Base-by-base conservation (phyloP, 2,888 invertebrate genomes). In the Coleophora deauratella region DNA sequence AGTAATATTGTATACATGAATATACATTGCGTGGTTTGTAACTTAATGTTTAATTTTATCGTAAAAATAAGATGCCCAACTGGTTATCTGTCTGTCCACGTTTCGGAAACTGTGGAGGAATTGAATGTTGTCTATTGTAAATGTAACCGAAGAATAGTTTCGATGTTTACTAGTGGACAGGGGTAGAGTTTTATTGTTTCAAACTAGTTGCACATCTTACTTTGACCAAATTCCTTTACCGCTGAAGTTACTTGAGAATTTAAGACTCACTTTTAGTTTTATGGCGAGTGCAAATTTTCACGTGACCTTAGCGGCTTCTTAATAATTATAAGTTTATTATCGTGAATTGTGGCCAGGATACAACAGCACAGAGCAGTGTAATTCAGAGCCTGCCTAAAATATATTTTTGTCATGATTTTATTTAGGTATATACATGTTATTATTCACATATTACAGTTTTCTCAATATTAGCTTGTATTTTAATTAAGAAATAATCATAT, bases 401-500 rank as follows among this genome's bases (percentile, higher is more conserved):
- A 85, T 86, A 84, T 86, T 86, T 86, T 86, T 86, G 86, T 86
- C 86, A 78, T 81, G 76, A 77, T 85, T 86, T 86, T 86, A 85
- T 86, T 86, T 85, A 85, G 82, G 81, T 84, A 84, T 81, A 81
- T 84, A 84, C 82, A 81, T 84, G 82, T 84, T 85, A 82, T 81
- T 82, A 82, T 86, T 84, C 82, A 84, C 81, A 81, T 85, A 86
- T 82, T 84, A 85, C 85, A 81, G 85, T 85, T 86, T 86, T 86
- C 85, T 86, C 86, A 84, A 86, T 84, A 85, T 81, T 86, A 86
- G 86, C 86, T 86, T 86, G 86, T 86, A 86, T 86, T 86, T 86
- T 86, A 86, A 86, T 86, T 86, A 86, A 86, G 86, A 86, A 82
- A 86, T 86, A 86, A 86, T 86, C 86, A 85, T 86, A 86, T 86